Evolutionary conservation across 2,797 vertebrate species (phyloP).

Genomic region (Telmatherina bonti): DNA sequence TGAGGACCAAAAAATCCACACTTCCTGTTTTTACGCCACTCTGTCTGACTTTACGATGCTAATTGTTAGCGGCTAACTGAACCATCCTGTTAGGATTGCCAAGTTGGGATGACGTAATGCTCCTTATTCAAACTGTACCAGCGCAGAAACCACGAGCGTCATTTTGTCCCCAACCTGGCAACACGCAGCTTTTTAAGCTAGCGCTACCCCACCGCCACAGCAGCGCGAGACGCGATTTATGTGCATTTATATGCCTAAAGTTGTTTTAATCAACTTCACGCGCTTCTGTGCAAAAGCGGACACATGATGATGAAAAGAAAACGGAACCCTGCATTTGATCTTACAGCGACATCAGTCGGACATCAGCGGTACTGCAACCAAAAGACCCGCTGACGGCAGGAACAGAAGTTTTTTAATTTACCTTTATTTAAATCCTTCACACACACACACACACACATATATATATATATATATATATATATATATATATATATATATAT

Average conservation of each 20-base stretch:
- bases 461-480: too few species aligned
- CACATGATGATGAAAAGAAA: too few species aligned
- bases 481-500: too few species aligned
- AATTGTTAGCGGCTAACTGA: slow-evolving; percentile 26
- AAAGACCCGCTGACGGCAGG: too few species aligned
- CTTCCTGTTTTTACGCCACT: neutral
- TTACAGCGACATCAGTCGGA: slow-evolving; percentile 7
- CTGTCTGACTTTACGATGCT: slow-evolving; percentile 25
- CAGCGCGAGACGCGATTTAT: too few species aligned
- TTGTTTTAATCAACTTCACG: neutral
- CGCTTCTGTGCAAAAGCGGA: too few species aligned
- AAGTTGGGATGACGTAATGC: neutral
- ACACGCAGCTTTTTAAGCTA: slow-evolving; percentile 25
- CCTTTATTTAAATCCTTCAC: too few species aligned
- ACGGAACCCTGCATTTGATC: neutral
- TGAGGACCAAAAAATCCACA: neutral
- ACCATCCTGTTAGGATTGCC: slow-evolving; percentile 42
- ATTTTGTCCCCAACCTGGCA: slow-evolving; percentile 5
- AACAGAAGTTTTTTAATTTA: too few species aligned
- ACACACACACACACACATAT: too few species aligned
- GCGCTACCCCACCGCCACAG: neutral
- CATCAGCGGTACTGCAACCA: neutral
- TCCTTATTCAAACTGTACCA: neutral
- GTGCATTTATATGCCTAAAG: too few species aligned
- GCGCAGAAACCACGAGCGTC: neutral